Evolutionary conservation across 2,888 invertebrate species (phyloP).

Genomic region (Calephelis perditalis): DNA sequence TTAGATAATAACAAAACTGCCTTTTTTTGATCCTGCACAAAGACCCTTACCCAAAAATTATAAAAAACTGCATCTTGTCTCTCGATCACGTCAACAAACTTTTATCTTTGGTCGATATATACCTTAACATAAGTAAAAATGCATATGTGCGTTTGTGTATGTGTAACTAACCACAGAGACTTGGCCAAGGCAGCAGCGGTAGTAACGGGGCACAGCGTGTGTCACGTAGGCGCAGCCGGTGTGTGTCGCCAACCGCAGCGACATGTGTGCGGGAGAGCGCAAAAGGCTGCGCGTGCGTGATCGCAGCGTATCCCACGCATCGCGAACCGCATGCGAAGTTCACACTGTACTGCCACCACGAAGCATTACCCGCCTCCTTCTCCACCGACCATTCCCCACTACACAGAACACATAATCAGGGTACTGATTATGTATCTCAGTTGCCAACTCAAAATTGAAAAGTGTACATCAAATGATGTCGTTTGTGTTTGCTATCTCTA

Average conservation of each 20-base stretch:
- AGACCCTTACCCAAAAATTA: too few relatives aligned
- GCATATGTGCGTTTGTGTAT: too few relatives aligned
- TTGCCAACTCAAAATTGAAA: too few relatives aligned
- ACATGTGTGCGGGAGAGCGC: neutral
- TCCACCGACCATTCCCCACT: slow-evolving; percentile 4
- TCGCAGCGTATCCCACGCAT: neutral
- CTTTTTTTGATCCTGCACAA: too few relatives aligned
- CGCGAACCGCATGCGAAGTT: neutral
- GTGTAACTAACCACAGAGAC: neutral
- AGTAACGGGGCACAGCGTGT: neutral
- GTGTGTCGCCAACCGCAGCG: neutral
- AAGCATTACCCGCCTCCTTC: neutral
- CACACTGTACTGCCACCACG: neutral
- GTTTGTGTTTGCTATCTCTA: too few relatives aligned
- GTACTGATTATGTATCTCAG: too few relatives aligned
- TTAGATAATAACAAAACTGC: too few relatives aligned
- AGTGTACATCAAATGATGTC: too few relatives aligned
- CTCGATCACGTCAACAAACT: too few relatives aligned
- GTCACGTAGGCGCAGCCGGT: neutral
- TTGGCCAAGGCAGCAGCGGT: neutral
- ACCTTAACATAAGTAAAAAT: too few relatives aligned
- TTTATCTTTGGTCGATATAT: too few relatives aligned
- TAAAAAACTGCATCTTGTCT: too few relatives aligned
- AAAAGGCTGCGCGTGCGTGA: neutral
- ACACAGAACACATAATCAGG: neutral